Conservation (phyloP, 2,113 vertebrate species). For the Calyptomena viridis region DNA sequence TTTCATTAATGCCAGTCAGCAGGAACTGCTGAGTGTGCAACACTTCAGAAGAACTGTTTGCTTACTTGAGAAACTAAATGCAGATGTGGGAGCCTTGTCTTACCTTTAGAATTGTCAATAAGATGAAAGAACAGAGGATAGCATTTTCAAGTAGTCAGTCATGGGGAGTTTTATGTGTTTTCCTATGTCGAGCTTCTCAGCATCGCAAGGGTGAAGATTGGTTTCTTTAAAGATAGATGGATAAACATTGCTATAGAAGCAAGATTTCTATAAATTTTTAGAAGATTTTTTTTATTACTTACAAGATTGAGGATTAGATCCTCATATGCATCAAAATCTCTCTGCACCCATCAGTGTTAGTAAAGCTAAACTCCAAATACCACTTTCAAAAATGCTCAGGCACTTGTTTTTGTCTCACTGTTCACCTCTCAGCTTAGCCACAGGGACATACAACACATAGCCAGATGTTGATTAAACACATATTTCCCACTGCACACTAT, state of each 20-base stretch:
- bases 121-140: not conserved
- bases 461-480: not conserved
- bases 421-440: not conserved
- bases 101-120: not conserved
- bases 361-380: not conserved
- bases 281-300: not conserved
- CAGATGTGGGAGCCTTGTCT: not conserved
- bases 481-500: not conserved
- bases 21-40: not conserved
- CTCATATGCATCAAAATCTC: not conserved
- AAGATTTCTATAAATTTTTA: not conserved
- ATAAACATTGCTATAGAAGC: not conserved
- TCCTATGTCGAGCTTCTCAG: not conserved
- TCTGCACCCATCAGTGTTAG: not conserved
- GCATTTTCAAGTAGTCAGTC: not conserved
- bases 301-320: not conserved
- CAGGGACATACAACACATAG: not conserved
- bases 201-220: not conserved
- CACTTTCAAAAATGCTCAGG: not conserved
- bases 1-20: not conserved
- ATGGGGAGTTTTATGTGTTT: not conserved
- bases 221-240: not conserved
- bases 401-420: not conserved
- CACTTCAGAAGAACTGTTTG: slow-evolving; percentile 18
- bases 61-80: slow-evolving; percentile 6